Conservation (phyloP, 2,797 vertebrate species). For the Mus minutoides region DNA sequence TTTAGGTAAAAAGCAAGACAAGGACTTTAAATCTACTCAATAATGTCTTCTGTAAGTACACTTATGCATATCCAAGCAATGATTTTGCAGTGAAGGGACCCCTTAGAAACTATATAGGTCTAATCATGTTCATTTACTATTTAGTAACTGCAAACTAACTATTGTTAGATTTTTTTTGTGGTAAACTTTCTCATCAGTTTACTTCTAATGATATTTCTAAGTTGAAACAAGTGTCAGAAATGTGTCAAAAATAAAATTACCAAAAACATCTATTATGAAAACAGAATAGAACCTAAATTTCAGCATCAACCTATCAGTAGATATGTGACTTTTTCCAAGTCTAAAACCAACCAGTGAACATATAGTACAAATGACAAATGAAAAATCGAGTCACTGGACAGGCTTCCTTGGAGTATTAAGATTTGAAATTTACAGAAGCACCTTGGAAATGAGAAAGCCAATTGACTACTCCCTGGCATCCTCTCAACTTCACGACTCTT, state of each 20-base stretch:
- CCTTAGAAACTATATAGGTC: background rate
- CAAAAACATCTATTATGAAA: background rate
- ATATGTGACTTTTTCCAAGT: background rate
- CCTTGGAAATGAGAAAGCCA: background rate
- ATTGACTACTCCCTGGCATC: background rate
- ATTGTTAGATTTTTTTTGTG: background rate
- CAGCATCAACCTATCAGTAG: background rate
- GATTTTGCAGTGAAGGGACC: background rate
- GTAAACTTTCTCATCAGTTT: background rate
- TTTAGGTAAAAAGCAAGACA: background rate
- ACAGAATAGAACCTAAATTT: background rate
- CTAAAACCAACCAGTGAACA: background rate
- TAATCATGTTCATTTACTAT: background rate
- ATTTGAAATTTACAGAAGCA: background rate
- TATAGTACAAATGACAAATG: background rate
- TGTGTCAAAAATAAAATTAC: background rate
- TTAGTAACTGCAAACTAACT: background rate
- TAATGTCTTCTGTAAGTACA: background rate
- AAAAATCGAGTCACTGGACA: background rate
- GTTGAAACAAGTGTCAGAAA: background rate
- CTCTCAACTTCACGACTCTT: background rate
- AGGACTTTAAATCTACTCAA: background rate
- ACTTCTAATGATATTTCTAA: background rate
- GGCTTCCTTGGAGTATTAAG: background rate
- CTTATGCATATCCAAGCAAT: background rate